Evolutionary conservation across 2,888 invertebrate genomes (phyloP).

Genomic region (Auanema freiburgensis): DNA sequence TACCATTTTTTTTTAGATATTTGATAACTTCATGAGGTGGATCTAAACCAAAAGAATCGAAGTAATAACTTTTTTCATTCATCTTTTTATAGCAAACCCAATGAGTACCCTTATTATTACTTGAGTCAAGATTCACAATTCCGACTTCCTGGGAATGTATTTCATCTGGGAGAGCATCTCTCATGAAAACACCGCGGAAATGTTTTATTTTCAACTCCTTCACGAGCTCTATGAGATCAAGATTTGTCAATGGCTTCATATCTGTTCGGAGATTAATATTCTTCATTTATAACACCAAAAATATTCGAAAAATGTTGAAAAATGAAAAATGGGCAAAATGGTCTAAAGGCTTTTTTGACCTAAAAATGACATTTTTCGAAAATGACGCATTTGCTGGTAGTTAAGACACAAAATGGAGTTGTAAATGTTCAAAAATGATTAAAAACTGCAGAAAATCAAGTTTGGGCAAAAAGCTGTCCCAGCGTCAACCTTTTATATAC

Average conservation of each 20-base stretch:
- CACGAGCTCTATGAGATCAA: slow-evolving; percentile 21
- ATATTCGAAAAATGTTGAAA: neutral
- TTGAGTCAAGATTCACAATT: slow-evolving; percentile 21
- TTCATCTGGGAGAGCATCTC: slow-evolving; percentile 16
- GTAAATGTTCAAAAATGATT: slow-evolving; percentile 17
- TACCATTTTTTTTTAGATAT: slow-evolving; percentile 23
- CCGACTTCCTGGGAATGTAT: slow-evolving; percentile 19
- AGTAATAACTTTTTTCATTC: slow-evolving; percentile 22
- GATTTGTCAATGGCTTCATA: slow-evolving; percentile 21
- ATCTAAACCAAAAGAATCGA: slow-evolving; percentile 19
- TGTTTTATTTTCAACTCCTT: slow-evolving; percentile 21
- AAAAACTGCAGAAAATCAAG: too few species aligned
- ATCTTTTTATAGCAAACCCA: too few species aligned
- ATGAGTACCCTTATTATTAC: too few species aligned
- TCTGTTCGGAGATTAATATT: slow-evolving; percentile 12
- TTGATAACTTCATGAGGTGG: slow-evolving; percentile 21
- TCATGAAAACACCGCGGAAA: slow-evolving; percentile 23
- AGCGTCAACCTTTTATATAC: too few species aligned
- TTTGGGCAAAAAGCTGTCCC: slow-evolving; percentile 14
- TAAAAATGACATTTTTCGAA: too few species aligned
- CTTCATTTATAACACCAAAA: slow-evolving; percentile 16
- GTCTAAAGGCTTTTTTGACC: neutral
- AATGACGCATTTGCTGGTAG: too few species aligned
- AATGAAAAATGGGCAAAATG: slow-evolving; percentile 7
- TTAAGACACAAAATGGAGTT: slow-evolving; percentile 14